Evolutionary conservation across 2,888 invertebrate genomes (phyloP), one percentile per base, ranked within the genome.

Genomic region (Synanthedon formicaeformis): DNA sequence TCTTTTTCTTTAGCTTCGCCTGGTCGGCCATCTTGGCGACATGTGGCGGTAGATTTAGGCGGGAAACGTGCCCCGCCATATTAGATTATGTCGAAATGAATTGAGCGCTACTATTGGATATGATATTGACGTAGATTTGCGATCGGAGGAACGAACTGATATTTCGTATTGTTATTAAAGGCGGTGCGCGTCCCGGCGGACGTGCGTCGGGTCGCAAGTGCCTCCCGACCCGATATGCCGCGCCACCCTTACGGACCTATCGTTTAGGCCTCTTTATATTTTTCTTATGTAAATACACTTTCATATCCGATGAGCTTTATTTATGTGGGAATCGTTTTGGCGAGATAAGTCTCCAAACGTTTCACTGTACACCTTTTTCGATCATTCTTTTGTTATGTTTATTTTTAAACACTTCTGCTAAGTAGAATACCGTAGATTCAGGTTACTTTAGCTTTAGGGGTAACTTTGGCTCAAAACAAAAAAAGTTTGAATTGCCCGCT

Each of bases 101-200:
- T 86, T 84, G 87, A 69, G 69, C 71, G 68, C 84, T 82, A 83
- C 85, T 86, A 87, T 86, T 85, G 86, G 86, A 87, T 87, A 84
- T 87, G 87, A 86, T 87, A 87, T 87, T 85, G 87, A 86, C 84
- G 81, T 84, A 86, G 85, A 87, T 87, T 87, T 87, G 86, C 87
- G 87, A 87, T 83, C 84, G 82, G 71, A 86, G 81, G 81, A 87
- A 87, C 86, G 87, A 87, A 87, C 87, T 87, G 86, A 87, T 87
- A 87, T 87, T 87, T 84, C 75, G 81, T 87, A 87, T 87, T 86
- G 87, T 86, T 87, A 86, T 87, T 87, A 86, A 80, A 85, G 81
- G 75, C 81, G 67, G 67, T 67, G 68, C 72, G 69, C 74, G 75
- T 73, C 73, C 73, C 58, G 64, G 62, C 77, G 76, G 86, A 87